Evolutionary conservation across 2,888 invertebrate species (phyloP), one percentile per base, ranked within the genome.

Genomic region (Cantharis nigra): DNA sequence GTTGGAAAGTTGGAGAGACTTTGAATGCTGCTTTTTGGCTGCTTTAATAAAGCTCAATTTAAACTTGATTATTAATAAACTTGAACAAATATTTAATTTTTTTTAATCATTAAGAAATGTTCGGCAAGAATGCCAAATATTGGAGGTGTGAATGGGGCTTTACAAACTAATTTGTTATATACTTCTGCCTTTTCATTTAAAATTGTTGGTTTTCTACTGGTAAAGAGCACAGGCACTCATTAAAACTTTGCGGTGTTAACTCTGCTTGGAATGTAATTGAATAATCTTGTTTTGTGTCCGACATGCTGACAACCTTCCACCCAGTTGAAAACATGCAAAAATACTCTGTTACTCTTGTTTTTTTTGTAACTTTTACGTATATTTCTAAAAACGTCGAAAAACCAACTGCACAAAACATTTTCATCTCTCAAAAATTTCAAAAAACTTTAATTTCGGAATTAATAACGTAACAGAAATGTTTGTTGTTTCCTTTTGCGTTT

Each of bases 251-350:
- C 28, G 69, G 63, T 69, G 74, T 69, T 69, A 67, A 67, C 65
- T 20, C 65, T 23, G 65, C 65, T 67, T 26, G 30, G 74, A 62
- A 70, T 76, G 62, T 76, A 76, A 76, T 76, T 76, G 76, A 76
- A 76, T 76, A 76, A 76, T 72, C 76, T 73, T 76, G 76, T 76
- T 76, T 63, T 71, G 71, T 75, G 75, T 75, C 75, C 65, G 72
- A 76, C 76, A 70, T 72, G 76, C 72, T 76, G 70, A 73, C 76
- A 76, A 70, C 69, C 72, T 64, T 72, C 69, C 72, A 69, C 70
- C 26, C 64, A 64, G 62, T 70, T 69, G 65, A 73, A 73, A 73
- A 76, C 76, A 76, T 76, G 73, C 64, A 73, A 76, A 76, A 76
- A 72, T 72, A 26, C 73, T 67, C 26, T 26, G 65, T 23, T 67